Conservation (phyloP, 1,140 invertebrate species). For the Drosophila erecta region DNA sequence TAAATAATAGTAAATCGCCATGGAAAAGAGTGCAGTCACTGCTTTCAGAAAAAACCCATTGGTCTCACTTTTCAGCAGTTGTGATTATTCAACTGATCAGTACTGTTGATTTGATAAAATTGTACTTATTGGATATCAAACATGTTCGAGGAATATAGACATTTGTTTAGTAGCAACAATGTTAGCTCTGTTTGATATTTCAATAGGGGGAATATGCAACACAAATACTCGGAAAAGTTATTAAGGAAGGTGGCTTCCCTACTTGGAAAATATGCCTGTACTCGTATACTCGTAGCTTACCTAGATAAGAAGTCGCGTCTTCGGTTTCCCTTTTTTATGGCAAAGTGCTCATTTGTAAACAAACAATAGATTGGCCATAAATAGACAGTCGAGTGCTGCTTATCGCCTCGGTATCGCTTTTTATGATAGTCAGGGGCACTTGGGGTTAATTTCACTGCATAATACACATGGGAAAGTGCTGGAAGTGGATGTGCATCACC, state of each 20-base stretch:
- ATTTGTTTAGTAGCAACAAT: not conserved
- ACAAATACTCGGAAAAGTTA: not conserved
- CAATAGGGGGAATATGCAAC: not conserved
- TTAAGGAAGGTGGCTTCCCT: not conserved
- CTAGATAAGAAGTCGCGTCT: slow-evolving; percentile 24
- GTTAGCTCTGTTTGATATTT: not conserved
- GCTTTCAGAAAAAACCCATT: slow-evolving; percentile 28
- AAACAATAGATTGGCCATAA: slow-evolving; percentile 47
- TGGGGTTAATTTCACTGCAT: slow-evolving; percentile 19
- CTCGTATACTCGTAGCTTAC: no score
- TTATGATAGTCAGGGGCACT: slow-evolving; percentile 42
- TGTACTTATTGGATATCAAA: slow-evolving; percentile 4
- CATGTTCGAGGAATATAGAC: not conserved
- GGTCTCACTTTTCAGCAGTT: slow-evolving; percentile 24
- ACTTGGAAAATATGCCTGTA: slow-evolving; percentile 5
- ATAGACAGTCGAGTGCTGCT: slow-evolving; percentile 45
- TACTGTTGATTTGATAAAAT: slow-evolving; percentile 7
- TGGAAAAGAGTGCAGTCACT: slow-evolving; percentile 5
- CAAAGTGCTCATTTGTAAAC: slow-evolving; percentile 32
- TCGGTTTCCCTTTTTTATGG: slow-evolving; percentile 31
- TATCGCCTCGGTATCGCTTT: slow-evolving; percentile 39
- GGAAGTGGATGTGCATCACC: slow-evolving; percentile 17
- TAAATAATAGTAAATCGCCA: slow-evolving; percentile 24
- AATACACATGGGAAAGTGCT: slow-evolving; percentile 19
- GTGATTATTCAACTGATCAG: slow-evolving; percentile 11